These are phyloP conservation scores for Colostygia pectinataria DNA, from an alignment of 2,888 invertebrate genomes.

Conservation along the genomic window DNA sequence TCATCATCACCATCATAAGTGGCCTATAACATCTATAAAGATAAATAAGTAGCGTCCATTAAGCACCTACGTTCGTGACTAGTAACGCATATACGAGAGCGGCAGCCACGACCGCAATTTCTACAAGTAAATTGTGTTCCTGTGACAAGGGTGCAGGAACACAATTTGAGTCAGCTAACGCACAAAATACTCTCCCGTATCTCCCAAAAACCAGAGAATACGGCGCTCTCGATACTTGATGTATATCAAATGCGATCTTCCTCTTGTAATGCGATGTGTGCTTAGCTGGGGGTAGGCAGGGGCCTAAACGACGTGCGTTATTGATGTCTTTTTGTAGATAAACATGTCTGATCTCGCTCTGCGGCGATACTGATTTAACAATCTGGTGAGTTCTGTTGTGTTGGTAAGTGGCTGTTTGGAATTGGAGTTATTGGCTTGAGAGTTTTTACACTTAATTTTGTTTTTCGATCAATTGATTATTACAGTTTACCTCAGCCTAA, in stretches of 20 bases:
- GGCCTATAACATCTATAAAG: too few relatives aligned
- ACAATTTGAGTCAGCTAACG: too few relatives aligned
- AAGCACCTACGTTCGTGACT: too few relatives aligned
- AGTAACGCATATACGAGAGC: too few relatives aligned
- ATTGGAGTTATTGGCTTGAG: slow-evolving; percentile 4
- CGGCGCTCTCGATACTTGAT: slow-evolving; percentile 76
- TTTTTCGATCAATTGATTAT: too few relatives aligned
- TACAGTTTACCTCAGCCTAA: too few relatives aligned
- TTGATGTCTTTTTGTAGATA: slow-evolving; percentile 75
- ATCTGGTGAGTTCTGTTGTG: slow-evolving; percentile 30
- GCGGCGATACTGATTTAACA: slow-evolving; percentile 45
- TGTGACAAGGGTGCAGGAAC: too few relatives aligned
- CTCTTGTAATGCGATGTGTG: slow-evolving; percentile 52
- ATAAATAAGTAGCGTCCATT: too few relatives aligned
- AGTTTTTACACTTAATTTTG: too few relatives aligned
- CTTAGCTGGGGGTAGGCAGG: slow-evolving; percentile 39
- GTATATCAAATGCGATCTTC: slow-evolving; percentile 73
- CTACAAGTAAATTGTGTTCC: too few relatives aligned
- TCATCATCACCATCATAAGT: too few relatives aligned
- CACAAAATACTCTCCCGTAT: slow-evolving; percentile 38
- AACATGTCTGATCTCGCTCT: slow-evolving; percentile 61
- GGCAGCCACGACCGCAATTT: too few relatives aligned
- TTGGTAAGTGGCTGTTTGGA: neutral
- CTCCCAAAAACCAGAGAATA: slow-evolving; percentile 37
- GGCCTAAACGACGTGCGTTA: slow-evolving; percentile 62